Evolutionary conservation across 2,888 invertebrate genomes (phyloP).

Genomic region (Oxycera nigricornis): DNA sequence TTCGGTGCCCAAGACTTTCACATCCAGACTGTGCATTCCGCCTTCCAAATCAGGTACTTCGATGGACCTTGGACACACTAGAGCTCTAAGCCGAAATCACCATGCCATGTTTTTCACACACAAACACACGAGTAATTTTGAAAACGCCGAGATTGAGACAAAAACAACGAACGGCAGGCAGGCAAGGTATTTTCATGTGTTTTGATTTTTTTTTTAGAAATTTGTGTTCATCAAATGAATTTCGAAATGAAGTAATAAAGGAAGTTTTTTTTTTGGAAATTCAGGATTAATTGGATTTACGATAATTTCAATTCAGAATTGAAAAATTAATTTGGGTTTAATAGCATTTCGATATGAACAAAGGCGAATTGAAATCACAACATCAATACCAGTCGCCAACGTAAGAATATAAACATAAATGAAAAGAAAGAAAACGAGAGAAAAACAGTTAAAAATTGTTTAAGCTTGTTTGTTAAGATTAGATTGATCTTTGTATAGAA

Average conservation of each 20-base stretch:
- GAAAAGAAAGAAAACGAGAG: constrained; percentile 29
- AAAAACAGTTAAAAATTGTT: constrained; percentile 29
- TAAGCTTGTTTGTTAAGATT: neutral
- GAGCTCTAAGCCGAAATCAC: constrained; percentile 58
- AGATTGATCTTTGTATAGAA: too few relatives aligned
- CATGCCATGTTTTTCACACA: constrained; percentile 48
- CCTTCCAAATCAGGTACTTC: constrained; percentile 65
- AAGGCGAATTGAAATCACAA: constrained; percentile 37
- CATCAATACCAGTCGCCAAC: constrained; percentile 36
- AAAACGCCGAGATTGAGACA: constrained; percentile 49
- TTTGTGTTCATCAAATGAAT: neutral
- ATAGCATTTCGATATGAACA: constrained; percentile 1
- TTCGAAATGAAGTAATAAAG: constrained; percentile 28
- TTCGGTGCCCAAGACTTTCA: constrained; percentile 80
- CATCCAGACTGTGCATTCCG: constrained; percentile 71
- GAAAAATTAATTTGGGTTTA: too few relatives aligned
- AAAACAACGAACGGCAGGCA: constrained; percentile 51
- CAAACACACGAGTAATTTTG: constrained; percentile 52
- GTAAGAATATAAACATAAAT: constrained; percentile 24
- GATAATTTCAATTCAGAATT: too few relatives aligned
- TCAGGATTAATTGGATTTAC: too few relatives aligned
- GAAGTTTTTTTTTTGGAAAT: neutral
- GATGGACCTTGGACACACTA: constrained; percentile 63
- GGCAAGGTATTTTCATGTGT: constrained; percentile 50
- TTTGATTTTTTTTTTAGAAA: constrained; percentile 25